A percentile compares a stretch with the other conserved stretches of the same genome.
These are phyloP conservation scores for Trachops cirrhosus DNA, from an alignment of 2,797 vertebrate species.

Conservation along the genomic window DNA sequence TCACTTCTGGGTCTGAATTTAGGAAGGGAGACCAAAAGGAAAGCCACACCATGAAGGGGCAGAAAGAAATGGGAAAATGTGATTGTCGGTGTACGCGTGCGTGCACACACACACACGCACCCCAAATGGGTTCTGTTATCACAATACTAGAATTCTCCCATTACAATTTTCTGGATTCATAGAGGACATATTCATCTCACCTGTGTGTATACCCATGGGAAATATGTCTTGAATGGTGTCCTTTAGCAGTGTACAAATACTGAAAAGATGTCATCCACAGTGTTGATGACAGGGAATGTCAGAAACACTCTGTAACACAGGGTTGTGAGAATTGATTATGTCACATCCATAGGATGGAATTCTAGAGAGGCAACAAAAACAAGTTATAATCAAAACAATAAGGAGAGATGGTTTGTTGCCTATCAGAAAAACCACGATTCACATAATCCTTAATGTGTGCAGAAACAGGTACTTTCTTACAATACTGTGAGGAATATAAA, in stretches of 20 bases:
- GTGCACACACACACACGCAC: too few relatives aligned
- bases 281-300: background rate
- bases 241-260: background rate
- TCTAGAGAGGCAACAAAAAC: background rate
- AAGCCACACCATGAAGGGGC: background rate
- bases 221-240: background rate
- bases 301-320: background rate
- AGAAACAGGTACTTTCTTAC: background rate
- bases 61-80: background rate
- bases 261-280: background rate
- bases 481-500: background rate
- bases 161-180: background rate
- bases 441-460: background rate
- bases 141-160: background rate
- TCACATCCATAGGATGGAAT: background rate
- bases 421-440: background rate
- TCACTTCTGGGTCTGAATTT: background rate
- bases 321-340: background rate
- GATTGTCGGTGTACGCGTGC: background rate
- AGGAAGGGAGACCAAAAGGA: background rate
- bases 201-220: background rate
- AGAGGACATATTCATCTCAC: background rate
- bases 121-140: background rate
- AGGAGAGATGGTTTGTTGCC: background rate
- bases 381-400: background rate